These are phyloP conservation scores for Mesitornis unicolor DNA, from an alignment of 2,113 vertebrate genomes.

Conservation along the genomic window DNA sequence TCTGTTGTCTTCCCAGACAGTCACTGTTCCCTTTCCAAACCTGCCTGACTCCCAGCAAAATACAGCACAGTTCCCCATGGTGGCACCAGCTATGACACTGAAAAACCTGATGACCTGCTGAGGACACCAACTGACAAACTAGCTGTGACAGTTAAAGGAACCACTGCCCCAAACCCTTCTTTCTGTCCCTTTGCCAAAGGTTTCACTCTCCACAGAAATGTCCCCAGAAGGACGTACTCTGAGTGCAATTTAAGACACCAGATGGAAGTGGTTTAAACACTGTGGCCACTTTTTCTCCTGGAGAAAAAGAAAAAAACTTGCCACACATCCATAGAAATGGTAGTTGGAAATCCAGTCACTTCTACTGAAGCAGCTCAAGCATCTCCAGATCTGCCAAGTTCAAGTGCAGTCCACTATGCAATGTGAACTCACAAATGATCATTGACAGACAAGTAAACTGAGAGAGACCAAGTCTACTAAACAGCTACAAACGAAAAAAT, in stretches of 20 bases:
- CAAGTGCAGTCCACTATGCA: background rate
- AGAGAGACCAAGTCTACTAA: background rate
- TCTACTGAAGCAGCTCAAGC: background rate
- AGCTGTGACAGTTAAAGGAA: background rate
- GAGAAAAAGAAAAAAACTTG: background rate
- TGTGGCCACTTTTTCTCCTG: background rate
- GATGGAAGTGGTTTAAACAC: background rate
- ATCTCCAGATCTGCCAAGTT: background rate
- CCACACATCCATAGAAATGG: background rate
- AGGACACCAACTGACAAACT: background rate
- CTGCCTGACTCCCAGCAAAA: background rate
- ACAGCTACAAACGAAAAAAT: background rate
- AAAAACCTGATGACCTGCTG: background rate
- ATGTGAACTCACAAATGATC: background rate
- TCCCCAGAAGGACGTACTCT: background rate
- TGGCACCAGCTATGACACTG: background rate
- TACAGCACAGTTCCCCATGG: background rate
- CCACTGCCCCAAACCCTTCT: background rate
- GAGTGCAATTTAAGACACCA: background rate
- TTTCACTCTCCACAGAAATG: background rate
- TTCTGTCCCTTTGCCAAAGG: slow-evolving; percentile 20
- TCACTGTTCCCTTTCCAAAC: background rate
- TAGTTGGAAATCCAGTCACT: background rate
- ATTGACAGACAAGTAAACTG: background rate
- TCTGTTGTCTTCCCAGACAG: background rate